Evolutionary conservation across 2,797 vertebrate genomes (phyloP).

Genomic region (Peromyscus melanophrys): DNA sequence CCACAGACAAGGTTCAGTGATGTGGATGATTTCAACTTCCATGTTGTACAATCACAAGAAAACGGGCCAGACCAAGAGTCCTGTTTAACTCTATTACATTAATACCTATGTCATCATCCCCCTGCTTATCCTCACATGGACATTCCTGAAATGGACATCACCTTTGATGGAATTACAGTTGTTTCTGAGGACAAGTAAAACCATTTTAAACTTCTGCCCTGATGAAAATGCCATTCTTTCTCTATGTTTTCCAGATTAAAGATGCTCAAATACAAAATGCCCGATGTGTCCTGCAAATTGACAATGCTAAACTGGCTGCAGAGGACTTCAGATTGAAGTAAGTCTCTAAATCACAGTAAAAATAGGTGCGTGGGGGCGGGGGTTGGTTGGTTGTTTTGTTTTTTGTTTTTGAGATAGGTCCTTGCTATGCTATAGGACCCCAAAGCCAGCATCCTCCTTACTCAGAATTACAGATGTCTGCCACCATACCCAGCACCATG

Average conservation of each 20-base stretch:
- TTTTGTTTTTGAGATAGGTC: background rate
- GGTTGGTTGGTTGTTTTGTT: no score
- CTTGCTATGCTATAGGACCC: background rate
- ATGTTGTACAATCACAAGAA: background rate
- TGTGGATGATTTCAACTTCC: background rate
- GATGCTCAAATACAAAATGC: constrained; percentile 90
- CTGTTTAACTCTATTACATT: background rate
- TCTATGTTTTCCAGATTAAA: constrained; percentile 89
- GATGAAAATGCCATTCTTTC: background rate
- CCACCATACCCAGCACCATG: background rate
- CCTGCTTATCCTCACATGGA: background rate
- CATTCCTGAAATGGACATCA: background rate
- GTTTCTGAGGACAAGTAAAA: background rate
- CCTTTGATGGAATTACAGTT: background rate
- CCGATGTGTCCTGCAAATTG: constrained; percentile 91
- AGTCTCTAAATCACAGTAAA: constrained; percentile 70
- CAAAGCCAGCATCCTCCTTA: background rate
- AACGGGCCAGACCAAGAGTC: background rate
- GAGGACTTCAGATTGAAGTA: constrained; percentile 95
- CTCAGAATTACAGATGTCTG: background rate
- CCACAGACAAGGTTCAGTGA: background rate
- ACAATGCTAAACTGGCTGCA: constrained; percentile 92
- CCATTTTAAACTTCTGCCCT: background rate
- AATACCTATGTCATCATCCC: background rate
- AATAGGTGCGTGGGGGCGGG: background rate